phyloP scores from a whole-genome alignment of 1,140 invertebrate species.

The Manduca sexta region DNA sequence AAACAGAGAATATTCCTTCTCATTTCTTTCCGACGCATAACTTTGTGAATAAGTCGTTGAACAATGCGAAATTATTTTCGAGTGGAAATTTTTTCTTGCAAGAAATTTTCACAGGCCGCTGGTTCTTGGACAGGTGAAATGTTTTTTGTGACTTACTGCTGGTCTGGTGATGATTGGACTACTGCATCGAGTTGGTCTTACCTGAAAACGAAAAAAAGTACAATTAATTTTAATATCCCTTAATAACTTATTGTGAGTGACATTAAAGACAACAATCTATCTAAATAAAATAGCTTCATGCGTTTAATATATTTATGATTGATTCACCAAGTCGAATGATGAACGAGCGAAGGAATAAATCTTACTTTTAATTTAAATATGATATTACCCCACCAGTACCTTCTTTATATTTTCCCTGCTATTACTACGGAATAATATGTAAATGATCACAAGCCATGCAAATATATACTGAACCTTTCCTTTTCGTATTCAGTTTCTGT shows the following conservation, averaged over 20 bases:
- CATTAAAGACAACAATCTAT: too few relatives aligned
- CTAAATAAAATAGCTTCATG: too few relatives aligned
- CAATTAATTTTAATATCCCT: too few relatives aligned
- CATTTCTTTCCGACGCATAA: constrained; percentile 39
- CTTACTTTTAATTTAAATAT: not conserved
- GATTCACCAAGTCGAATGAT: too few relatives aligned
- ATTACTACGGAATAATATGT: too few relatives aligned
- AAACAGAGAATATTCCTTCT: constrained; percentile 39
- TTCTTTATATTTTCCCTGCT: too few relatives aligned
- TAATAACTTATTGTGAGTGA: too few relatives aligned
- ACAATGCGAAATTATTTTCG: constrained; percentile 50
- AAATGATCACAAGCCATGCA: too few relatives aligned
- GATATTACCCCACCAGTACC: not conserved
- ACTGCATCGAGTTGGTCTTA: constrained; percentile 12
- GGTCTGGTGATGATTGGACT: not conserved
- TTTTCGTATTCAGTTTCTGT: too few relatives aligned
- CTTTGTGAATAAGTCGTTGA: constrained; percentile 51
- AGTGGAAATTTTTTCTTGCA: constrained; percentile 41
- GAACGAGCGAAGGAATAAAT: not conserved
- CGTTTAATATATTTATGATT: too few relatives aligned
- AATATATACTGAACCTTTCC: too few relatives aligned
- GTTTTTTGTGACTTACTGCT: constrained; percentile 29
- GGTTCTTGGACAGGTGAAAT: constrained; percentile 13
- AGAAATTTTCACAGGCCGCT: constrained; percentile 17
- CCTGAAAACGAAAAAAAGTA: constrained; percentile 30